A percentile compares a stretch with the other conserved stretches of the same genome.
Conservation (phyloP, 2,113 vertebrate species). For the Pseudorhombus dupliciocellatus region DNA sequence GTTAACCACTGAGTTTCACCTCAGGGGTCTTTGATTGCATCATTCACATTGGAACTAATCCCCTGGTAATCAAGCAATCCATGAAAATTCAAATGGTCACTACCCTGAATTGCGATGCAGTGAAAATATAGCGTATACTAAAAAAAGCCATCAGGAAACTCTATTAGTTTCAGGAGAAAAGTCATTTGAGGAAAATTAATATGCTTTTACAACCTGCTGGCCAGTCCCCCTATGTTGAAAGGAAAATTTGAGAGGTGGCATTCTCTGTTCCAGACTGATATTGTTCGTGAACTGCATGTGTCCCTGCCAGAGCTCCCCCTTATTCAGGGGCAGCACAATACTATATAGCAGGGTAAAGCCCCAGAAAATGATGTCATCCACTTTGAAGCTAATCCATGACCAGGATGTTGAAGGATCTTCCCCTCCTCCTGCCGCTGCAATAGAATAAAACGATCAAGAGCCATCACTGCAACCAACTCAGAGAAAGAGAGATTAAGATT, state of each 20-base stretch:
- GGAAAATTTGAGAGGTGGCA: slow-evolving; percentile 52
- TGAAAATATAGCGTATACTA: neutral
- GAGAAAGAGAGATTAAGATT: slow-evolving; percentile 47
- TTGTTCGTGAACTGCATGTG: slow-evolving; percentile 31
- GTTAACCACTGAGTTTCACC: neutral
- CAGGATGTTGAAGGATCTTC: slow-evolving; percentile 52
- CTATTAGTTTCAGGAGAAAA: slow-evolving; percentile 31
- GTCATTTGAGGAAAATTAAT: slow-evolving; percentile 22
- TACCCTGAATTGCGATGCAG: slow-evolving; percentile 1
- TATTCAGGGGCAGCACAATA: slow-evolving; percentile 57
- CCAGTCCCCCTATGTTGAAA: slow-evolving; percentile 26
- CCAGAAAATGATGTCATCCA: slow-evolving; percentile 68
- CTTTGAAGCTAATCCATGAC: slow-evolving; percentile 64
- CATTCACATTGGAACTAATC: neutral
- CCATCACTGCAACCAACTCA: slow-evolving; percentile 33
- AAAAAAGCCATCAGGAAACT: slow-evolving; percentile 18
- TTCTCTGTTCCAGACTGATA: slow-evolving; percentile 48
- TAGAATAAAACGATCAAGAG: slow-evolving; percentile 30
- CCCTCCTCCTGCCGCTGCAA: slow-evolving; percentile 44
- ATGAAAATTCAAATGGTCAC: slow-evolving; percentile 20
- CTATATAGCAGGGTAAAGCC: slow-evolving; percentile 47
- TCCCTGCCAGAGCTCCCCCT: slow-evolving; percentile 32
- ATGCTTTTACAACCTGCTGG: slow-evolving; percentile 54
- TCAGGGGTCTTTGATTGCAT: neutral
- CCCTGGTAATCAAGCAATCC: slow-evolving; percentile 13